Evolutionary conservation across 2,113 vertebrate genomes (phyloP), one percentile per base, ranked within the genome.

Genomic region (Tachycineta bicolor): DNA sequence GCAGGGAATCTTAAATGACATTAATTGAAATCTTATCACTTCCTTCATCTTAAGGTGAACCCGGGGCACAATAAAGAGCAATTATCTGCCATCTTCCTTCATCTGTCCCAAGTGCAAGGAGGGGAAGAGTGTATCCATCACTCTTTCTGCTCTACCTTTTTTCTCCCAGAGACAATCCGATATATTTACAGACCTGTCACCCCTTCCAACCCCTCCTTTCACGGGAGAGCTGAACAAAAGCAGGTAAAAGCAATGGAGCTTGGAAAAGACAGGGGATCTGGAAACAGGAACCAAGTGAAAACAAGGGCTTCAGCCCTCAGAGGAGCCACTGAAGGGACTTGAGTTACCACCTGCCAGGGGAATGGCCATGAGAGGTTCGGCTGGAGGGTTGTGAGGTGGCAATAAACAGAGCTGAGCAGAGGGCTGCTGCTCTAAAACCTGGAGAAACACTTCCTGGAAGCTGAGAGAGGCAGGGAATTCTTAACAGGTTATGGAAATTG

Each of bases 21-120:
- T 94, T 92, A 89, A 96, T 95, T 96, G 95, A 95, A 96, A 96
- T 96, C 60, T 92, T 97, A 95, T 90, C 86, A 47, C 44, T 95
- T 81, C 52, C 67, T 94, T 93, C 75, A 94, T 91, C 79, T 90
- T 86, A 52, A 73, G 83, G 77, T 92, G 76, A 96, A 96, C 39
- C 78, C 17, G 11, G 87, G 89, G 75, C 78, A 90, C 87, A 92
- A 87, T 58, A 95, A 83, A 89, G 77, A 96, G 89, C 95, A 83
- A 71, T 95, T 86, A 90, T 91, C 89, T 87, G 83, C 70, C 83
- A 80, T 95, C 92, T 94, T 88, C 78, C 87, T 79, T 91, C 44
- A 55, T 83, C 83, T 85, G 84, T 76, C 95, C 90, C 90, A 65
- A 87, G 59, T 82, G 86, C 58, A 79, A 87, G 80, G 91, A 90